A percentile compares a stretch with the other conserved stretches of the same genome.
phyloP scores from a whole-genome alignment of 2,113 vertebrate genomes.

The Rhinolophus sinicus region DNA sequence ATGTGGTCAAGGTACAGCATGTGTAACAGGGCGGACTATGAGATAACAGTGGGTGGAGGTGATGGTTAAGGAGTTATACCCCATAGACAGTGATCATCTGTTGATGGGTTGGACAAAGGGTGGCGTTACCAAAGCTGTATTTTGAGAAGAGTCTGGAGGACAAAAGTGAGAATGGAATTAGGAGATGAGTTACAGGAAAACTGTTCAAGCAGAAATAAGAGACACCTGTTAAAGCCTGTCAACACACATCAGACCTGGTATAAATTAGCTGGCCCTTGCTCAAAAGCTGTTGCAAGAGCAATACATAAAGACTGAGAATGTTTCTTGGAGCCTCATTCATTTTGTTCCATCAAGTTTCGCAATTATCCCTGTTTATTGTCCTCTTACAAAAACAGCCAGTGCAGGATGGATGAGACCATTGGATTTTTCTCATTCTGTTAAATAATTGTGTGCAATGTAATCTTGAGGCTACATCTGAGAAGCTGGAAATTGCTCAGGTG shows the following conservation, averaged over 20 bases:
- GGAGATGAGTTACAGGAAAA: neutral
- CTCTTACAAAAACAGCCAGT: neutral
- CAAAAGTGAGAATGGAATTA: neutral
- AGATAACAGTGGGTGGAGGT: neutral
- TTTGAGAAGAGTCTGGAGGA: neutral
- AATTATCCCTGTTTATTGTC: constrained; percentile 25
- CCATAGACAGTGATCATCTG: neutral
- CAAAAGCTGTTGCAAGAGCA: constrained; percentile 9
- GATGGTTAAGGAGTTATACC: neutral
- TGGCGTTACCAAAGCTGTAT: neutral
- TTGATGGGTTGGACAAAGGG: neutral
- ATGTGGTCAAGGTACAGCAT: neutral
- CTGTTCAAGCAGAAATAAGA: constrained; percentile 35
- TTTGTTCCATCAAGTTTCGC: constrained; percentile 31
- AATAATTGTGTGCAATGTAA: neutral
- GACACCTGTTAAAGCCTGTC: neutral
- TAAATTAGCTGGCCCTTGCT: neutral
- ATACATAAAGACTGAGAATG: neutral
- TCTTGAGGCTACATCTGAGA: constrained; percentile 11
- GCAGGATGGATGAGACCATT: neutral
- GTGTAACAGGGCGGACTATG: neutral
- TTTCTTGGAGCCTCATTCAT: constrained; percentile 31
- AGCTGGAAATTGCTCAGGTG: neutral
- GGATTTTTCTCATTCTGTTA: constrained; percentile 28
- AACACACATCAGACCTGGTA: neutral